Evolutionary conservation across 2,113 vertebrate genomes (phyloP), one percentile per base, ranked within the genome.

Genomic region (Python bivittatus): DNA sequence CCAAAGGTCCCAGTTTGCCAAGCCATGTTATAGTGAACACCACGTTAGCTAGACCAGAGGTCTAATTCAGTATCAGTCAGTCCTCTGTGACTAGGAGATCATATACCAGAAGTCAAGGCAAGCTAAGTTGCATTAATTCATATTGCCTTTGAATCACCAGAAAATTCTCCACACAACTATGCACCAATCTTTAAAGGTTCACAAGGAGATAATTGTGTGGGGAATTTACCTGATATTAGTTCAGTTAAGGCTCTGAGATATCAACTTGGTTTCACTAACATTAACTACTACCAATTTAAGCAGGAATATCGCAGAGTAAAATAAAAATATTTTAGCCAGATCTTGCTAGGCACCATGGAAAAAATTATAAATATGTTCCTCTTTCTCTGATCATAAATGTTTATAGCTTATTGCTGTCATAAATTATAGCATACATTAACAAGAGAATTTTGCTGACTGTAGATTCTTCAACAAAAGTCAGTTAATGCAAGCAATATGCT

Each of bases 401-500:
- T 88, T 79, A 79, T 54, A 38, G 48, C 22, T 87, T 88, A 88
- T 88, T 61, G 60, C 3, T 79, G 15, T 57, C 61, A 88, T 88
- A 88, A 92, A 92, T 88, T 88, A 88, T 23, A 44, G 64, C 85
- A 92, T 44, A 44, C 33, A 72, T 79, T 88, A 57, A 88, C 33
- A 79, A 58, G 44, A 86, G 1, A n/a, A 54, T 54, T 87, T 88
- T 72, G 86, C 64, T 92, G 91, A 92, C 86, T 88, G 23, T 57
- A 79, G 64, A 64, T 57, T n/a, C 38, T 92, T 79, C 57, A 88
- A 88, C 85, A 92, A 88, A 64, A 79, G 25, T 79, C 33, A 88
- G 48, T 92, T 88, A 88, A 38, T n/a, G 60, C 57, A 27, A 88
- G 6, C 53, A 79, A 57, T 23, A 54, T 87, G 3, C 13, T 56